Percentiles rank a stretch among this genome's conserved stretches.
phyloP scores from a whole-genome alignment of 2,113 vertebrate species.

The Scolopax mira region DNA sequence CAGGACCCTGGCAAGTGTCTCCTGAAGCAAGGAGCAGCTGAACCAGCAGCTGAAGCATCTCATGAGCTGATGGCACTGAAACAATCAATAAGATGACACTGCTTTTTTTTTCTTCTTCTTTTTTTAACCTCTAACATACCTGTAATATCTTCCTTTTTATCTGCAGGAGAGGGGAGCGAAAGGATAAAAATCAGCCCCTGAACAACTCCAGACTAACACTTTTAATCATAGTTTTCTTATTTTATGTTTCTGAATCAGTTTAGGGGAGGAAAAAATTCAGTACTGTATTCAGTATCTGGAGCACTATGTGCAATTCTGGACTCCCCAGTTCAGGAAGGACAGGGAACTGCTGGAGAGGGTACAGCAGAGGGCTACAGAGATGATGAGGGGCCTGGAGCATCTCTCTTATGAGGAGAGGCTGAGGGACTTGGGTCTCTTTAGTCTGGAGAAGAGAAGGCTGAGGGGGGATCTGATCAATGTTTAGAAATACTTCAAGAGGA shows the following conservation, averaged over 20 bases:
- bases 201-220: not conserved
- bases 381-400: no score
- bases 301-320: no score
- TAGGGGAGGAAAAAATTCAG: not conserved
- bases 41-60: not conserved
- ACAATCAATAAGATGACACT: not conserved
- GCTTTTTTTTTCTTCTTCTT: not conserved
- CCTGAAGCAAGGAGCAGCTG: not conserved
- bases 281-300: not conserved
- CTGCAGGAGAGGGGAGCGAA: not conserved
- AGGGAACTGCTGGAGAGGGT: no score
- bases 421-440: no score
- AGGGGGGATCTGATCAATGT: no score
- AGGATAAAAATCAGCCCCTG: not conserved
- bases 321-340: no score
- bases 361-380: no score
- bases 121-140: not conserved
- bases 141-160: not conserved
- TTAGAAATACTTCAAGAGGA: no score
- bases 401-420: no score
- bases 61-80: not conserved
- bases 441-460: no score
- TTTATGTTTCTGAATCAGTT: not conserved
- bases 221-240: accelerated
- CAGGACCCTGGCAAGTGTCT: not conserved